A percentile compares a stretch with the other conserved stretches of the same genome.
phyloP scores from a whole-genome alignment of 2,113 vertebrate species.

The Murina feae region DNA sequence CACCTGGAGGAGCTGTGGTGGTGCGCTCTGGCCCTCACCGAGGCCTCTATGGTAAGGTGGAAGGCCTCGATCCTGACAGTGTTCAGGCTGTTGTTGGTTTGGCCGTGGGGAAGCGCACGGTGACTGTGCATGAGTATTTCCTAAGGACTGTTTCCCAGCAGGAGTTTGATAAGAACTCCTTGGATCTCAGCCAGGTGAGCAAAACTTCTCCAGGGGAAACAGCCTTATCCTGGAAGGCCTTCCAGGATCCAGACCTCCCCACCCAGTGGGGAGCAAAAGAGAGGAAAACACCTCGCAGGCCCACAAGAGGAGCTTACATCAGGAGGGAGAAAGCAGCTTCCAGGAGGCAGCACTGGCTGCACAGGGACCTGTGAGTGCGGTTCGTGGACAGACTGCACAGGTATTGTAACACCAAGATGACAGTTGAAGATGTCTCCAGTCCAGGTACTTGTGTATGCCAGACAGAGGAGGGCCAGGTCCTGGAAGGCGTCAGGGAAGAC shows the following conservation, averaged over 20 bases:
- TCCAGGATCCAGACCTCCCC: not conserved
- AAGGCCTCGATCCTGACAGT: conserved; percentile 91
- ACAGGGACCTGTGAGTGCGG: conserved; percentile 88
- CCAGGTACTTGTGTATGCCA: conserved; percentile 87
- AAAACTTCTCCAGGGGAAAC: not conserved
- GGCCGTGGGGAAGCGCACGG: conserved; percentile 81
- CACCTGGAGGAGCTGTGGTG: conserved; percentile 82
- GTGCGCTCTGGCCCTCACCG: conserved; percentile 87
- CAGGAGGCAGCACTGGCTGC: conserved; percentile 83
- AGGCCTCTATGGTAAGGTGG: conserved; percentile 90
- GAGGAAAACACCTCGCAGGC: conserved; percentile 39
- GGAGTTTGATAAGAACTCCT: conserved; percentile 86
- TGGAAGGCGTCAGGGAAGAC: conserved; percentile 83
- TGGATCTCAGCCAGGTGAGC: conserved; percentile 74
- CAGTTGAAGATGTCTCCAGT: conserved; percentile 88
- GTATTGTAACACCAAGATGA: conserved; percentile 93
- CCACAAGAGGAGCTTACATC: not conserved
- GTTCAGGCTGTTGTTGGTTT: conserved; percentile 87
- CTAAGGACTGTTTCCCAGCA: conserved; percentile 81
- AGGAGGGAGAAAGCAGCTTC: conserved; percentile 41
- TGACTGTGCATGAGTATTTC: conserved; percentile 87
- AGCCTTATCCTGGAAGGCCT: not conserved
- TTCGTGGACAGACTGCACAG: conserved; percentile 89
- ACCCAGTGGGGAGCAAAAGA: not conserved
- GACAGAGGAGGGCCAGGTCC: conserved; percentile 86